A percentile compares a stretch with the other conserved stretches of the same genome.
Evolutionary conservation across 2,888 invertebrate species (phyloP).

Genomic region (Mayetiola destructor): DNA sequence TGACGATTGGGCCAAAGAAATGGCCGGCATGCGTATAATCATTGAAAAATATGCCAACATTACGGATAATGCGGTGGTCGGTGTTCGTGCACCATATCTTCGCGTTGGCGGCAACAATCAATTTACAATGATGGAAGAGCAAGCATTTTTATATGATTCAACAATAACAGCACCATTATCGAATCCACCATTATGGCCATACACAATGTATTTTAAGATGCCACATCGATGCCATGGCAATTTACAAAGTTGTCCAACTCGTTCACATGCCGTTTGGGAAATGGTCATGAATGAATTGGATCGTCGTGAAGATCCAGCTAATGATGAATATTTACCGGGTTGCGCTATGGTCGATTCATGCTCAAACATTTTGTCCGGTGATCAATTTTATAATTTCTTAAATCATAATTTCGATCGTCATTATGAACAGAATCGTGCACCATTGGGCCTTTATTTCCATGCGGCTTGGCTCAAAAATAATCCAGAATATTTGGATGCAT

Average conservation of each 20-base stretch:
- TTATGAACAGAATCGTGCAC: slow-evolving; percentile 79
- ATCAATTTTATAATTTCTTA: slow-evolving; percentile 87
- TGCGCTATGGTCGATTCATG: slow-evolving; percentile 93
- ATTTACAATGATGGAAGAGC: slow-evolving; percentile 95
- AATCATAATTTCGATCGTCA: slow-evolving; percentile 88
- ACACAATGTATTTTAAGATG: slow-evolving; percentile 96
- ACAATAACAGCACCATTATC: slow-evolving; percentile 84
- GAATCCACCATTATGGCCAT: slow-evolving; percentile 91
- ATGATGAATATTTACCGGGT: slow-evolving; percentile 78
- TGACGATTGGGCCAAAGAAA: slow-evolving; percentile 87
- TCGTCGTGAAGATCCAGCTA: slow-evolving; percentile 76
- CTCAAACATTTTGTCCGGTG: slow-evolving; percentile 79
- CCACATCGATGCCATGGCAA: slow-evolving; percentile 89
- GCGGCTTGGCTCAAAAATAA: slow-evolving; percentile 88
- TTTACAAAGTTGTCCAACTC: slow-evolving; percentile 77
- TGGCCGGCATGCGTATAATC: slow-evolving; percentile 86
- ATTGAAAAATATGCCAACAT: slow-evolving; percentile 80
- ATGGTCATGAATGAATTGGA: slow-evolving; percentile 92
- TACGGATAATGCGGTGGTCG: slow-evolving; percentile 81
- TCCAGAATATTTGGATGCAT: slow-evolving; percentile 81
- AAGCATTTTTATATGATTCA: slow-evolving; percentile 88
- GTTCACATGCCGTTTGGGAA: slow-evolving; percentile 89
- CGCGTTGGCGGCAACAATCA: slow-evolving; percentile 90
- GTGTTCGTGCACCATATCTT: slow-evolving; percentile 77
- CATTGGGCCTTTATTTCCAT: slow-evolving; percentile 81